Evolutionary conservation across 2,113 vertebrate genomes (phyloP), one percentile per base, ranked within the genome.

Genomic region (Cavia aperea): DNA sequence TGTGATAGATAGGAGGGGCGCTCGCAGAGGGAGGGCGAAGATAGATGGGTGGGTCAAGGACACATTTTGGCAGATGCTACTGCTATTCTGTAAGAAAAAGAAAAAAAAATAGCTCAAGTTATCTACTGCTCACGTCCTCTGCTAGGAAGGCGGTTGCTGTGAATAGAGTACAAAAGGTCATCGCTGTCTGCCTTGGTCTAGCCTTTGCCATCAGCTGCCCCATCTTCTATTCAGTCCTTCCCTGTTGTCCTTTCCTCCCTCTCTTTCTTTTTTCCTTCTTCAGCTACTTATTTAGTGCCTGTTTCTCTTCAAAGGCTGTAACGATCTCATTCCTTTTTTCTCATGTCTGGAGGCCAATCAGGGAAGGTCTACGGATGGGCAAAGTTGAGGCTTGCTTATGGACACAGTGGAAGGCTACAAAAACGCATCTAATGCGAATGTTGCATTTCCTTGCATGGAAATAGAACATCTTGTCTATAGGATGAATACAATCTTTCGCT

Each of bases 1-100:
- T 23, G 1, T 49, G 91, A 72, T 9, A 31, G 88, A 72, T 56
- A 21, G 89, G 82, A 91, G 62, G 81, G 70, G 49, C 84, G 85
- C 68, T 82, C 19, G 4, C 54, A 23, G 56, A 31, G 1, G 60
- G 43, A 78, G 89, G 68, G 79, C 60, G 56, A 75, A 77, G 83
- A 77, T 33, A 63, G 62, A 65, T 65, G 58, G 63, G 56, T 18
- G 12, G 49, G 70, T 72, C 62, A 79, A 72, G 78, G 91, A 56
- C 46, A 26, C 36, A 58, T 79, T 91, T 86, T 87, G 89, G 60
- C 77, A 93, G 81, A 88, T 46, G 81, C 81, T 86, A 58, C 58
- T 81, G 84, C 31, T 26, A 1, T 83, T 58, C 70, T 86, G 92
- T 51, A 82, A 94, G 83, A 24, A 83, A 92, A 58, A 58, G 56